phyloP scores from a whole-genome alignment of 2,113 vertebrate genomes.

The Chauna torquata region DNA sequence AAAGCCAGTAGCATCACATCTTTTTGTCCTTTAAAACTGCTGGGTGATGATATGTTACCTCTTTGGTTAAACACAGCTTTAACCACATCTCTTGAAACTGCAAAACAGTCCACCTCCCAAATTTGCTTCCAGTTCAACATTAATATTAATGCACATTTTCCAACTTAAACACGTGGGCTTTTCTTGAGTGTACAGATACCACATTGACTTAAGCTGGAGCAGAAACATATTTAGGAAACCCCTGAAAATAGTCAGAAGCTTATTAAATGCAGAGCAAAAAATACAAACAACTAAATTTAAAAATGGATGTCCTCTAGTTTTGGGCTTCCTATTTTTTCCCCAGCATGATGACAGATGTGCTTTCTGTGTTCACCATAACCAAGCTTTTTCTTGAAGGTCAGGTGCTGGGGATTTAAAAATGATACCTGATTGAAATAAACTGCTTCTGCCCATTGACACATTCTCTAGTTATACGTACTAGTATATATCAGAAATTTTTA shows the following conservation, averaged over 20 bases:
- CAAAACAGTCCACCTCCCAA: not conserved
- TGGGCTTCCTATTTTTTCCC: not conserved
- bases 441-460: not conserved
- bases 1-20: not conserved
- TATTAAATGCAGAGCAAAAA: conserved; percentile 33
- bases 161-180: not conserved
- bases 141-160: conserved; percentile 45
- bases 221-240: conserved; percentile 10
- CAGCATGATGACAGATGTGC: not conserved
- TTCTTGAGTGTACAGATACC: not conserved
- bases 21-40: not conserved
- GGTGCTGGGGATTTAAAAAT: conserved; percentile 19
- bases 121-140: conserved; percentile 6
- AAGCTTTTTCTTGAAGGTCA: not conserved
- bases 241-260: conserved; percentile 38
- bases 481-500: not conserved
- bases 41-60: not conserved
- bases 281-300: conserved; percentile 16
- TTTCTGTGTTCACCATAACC: not conserved
- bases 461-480: not conserved
- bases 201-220: conserved; percentile 23
- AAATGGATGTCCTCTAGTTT: not conserved
- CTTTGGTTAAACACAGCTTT: not conserved
- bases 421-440: conserved; percentile 9
- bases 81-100: not conserved